Base-by-base conservation (phyloP, 2,113 vertebrate genomes). In the Noctilio leporinus region DNA sequence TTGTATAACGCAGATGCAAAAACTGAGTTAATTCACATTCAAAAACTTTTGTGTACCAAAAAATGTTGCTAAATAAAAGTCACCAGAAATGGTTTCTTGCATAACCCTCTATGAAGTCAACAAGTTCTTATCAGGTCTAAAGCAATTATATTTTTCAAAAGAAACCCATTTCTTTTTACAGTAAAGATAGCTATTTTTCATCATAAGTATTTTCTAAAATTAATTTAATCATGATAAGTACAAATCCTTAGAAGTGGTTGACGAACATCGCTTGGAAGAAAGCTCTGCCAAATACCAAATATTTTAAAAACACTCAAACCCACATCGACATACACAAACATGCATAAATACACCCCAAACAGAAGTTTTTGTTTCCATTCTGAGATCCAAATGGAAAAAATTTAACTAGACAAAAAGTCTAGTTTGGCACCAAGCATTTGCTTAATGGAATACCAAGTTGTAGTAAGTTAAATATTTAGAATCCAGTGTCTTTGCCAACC, bases 391-490 rank as follows among this genome's bases (percentile, higher is more conserved):
- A 91, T 76, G 47, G 26, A 93, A 81, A 80, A 94, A 64, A 77
- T 19, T n/a, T n/a, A n/a, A n/a, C n/a, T n/a, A n/a, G n/a, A n/a
- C 55, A 62, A 89, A 75, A 92, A 82, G 55, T 38, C 15, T n/a
- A 80, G 28, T 72, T 73, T 89, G 76, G 88, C 43, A 24, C 65
- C 47, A 85, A 89, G 65, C 43, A 7, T 83, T n/a, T 80, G 19
- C 84, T 75, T 78, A 89, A 95, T 70, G 64, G 59, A 93, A 89
- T 40, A 62, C 19, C 59, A 81, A 90, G 87, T 84, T 57, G 3
- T 35, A 77, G 85, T 90, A 91, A 85, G 76, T 67, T 92, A 95
- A 97, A 96, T 97, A 95, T 97, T 97, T 97, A 95, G 43, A 93
- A 81, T 40, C 35, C 26, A n/a, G 2, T 62, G 53, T 81, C 26